These are phyloP conservation scores for Paradoxurus hermaphroditus DNA, from an alignment of 2,113 vertebrate genomes.

Conservation along the genomic window DNA sequence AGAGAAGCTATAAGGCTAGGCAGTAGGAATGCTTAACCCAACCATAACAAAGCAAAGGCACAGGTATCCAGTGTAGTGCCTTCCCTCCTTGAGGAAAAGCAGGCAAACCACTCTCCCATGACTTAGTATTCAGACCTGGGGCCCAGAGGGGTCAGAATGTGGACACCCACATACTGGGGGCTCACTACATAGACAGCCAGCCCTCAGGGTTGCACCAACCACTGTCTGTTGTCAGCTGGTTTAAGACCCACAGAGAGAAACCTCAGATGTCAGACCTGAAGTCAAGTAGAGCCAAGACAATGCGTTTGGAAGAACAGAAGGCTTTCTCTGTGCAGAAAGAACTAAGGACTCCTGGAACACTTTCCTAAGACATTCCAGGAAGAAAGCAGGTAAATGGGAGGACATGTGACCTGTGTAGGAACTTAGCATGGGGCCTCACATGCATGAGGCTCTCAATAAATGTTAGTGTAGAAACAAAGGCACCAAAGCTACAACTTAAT, in stretches of 20 bases:
- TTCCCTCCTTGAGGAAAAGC: neutral
- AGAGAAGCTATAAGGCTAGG: neutral
- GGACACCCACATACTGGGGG: fast-evolving
- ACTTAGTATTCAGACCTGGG: neutral
- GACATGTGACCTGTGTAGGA: neutral
- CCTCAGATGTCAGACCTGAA: fast-evolving
- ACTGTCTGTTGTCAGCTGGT: neutral
- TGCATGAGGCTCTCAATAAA: fast-evolving
- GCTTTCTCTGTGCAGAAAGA: neutral
- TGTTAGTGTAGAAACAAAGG: neutral
- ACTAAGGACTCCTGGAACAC: too few relatives aligned
- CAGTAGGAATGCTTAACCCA: neutral
- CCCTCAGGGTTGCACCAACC: neutral
- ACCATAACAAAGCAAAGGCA: fast-evolving
- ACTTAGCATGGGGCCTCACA: neutral
- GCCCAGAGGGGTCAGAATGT: fast-evolving
- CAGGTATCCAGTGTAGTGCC: neutral
- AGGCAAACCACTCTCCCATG: too few relatives aligned
- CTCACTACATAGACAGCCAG: neutral
- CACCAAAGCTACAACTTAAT: neutral
- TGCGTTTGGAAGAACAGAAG: neutral
- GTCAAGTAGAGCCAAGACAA: neutral
- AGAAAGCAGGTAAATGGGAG: neutral
- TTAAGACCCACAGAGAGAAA: neutral
- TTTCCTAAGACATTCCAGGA: neutral